A percentile compares a stretch with the other conserved stretches of the same genome.
phyloP scores from a whole-genome alignment of 2,797 vertebrate species.

The Scolopax rusticola region DNA sequence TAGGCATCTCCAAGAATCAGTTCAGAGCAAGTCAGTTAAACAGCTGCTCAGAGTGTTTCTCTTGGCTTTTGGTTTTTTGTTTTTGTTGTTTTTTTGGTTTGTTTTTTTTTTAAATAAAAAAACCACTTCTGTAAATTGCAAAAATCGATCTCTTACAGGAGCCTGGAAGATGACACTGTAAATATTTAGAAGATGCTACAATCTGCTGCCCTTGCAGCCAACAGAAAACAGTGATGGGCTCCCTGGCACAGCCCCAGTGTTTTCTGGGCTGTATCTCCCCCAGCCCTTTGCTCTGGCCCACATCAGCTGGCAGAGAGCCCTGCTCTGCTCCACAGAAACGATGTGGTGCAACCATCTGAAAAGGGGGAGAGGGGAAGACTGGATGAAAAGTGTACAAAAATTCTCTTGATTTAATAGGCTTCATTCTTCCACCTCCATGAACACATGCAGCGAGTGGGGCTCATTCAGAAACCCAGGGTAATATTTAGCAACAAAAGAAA shows the following conservation, averaged over 20 bases:
- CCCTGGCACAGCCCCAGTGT: background rate
- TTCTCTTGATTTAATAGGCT: background rate
- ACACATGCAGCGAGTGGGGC: background rate
- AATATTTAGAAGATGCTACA: slow-evolving; percentile 40
- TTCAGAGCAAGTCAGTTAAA: background rate
- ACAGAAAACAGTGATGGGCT: slow-evolving; percentile 10
- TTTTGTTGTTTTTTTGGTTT: background rate
- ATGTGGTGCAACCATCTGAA: background rate
- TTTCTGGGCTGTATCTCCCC: background rate
- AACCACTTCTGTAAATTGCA: background rate
- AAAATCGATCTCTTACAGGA: background rate
- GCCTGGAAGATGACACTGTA: background rate
- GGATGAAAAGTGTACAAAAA: background rate
- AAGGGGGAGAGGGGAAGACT: background rate
- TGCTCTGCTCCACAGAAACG: background rate
- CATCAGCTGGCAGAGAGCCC: background rate
- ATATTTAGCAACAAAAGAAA: slow-evolving; percentile 4
- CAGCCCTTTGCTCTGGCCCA: background rate
- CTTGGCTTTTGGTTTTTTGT: background rate
- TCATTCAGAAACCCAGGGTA: slow-evolving; percentile 29
- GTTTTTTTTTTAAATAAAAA: background rate
- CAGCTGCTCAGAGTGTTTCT: background rate
- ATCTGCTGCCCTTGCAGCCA: background rate
- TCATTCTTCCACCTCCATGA: slow-evolving; percentile 37
- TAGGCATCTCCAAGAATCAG: background rate